Percentiles rank a stretch among this genome's conserved stretches.
These are phyloP conservation scores for Thecocarcelia acutangulata DNA, from an alignment of 2,888 invertebrate genomes.

Conservation along the genomic window DNA sequence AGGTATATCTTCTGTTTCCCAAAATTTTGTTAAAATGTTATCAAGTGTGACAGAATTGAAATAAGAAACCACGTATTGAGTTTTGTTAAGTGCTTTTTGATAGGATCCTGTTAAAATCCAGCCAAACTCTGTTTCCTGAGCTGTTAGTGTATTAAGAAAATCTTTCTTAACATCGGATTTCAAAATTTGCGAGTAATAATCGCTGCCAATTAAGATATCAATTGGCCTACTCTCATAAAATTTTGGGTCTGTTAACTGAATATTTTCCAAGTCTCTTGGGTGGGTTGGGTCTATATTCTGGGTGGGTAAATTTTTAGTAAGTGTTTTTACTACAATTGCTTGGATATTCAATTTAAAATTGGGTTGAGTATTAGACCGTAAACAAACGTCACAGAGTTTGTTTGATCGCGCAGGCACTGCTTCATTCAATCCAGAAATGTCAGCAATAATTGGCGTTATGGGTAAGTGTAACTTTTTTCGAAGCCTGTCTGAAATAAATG, in stretches of 20 bases:
- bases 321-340: too few relatives aligned
- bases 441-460: constrained; percentile 13
- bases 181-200: too few relatives aligned
- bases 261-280: too few relatives aligned
- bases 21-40: neutral
- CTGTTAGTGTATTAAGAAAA: too few relatives aligned
- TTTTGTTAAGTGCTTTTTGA: neutral
- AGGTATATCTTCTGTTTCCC: constrained; percentile 11
- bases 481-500: constrained; percentile 16
- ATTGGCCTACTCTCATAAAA: too few relatives aligned
- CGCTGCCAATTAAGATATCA: too few relatives aligned
- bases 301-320: too few relatives aligned
- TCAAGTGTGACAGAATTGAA: neutral
- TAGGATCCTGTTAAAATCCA: constrained; percentile 24
- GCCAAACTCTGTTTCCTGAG: constrained; percentile 21
- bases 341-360: too few relatives aligned
- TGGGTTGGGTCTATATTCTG: neutral
- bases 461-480: too few relatives aligned
- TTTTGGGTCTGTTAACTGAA: too few relatives aligned
- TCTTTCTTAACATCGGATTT: too few relatives aligned
- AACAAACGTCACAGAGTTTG: neutral
- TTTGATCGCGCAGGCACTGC: constrained; percentile 17
- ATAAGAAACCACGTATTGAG: neutral
- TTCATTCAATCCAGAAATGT: constrained; percentile 27
- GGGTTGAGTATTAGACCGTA: too few relatives aligned